Evolutionary conservation across 2,113 vertebrate species (phyloP).

Genomic region (Gavia stellata): DNA sequence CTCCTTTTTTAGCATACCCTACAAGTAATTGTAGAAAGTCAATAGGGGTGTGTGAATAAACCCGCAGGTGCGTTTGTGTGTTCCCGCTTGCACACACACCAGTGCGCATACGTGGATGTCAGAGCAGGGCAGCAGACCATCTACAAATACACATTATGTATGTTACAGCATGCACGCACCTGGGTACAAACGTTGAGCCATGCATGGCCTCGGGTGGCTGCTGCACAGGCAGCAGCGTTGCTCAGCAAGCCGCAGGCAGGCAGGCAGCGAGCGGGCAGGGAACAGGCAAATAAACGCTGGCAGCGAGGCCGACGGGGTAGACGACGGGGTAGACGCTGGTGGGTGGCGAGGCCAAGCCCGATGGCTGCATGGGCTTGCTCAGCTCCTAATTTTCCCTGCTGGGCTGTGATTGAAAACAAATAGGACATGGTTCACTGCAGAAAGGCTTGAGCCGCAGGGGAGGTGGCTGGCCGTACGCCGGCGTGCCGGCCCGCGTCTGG

Average conservation of each 20-base stretch:
- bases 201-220: not conserved
- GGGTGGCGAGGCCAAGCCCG: not conserved
- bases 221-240: not conserved
- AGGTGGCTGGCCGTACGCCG: not conserved
- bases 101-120: accelerated
- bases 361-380: not conserved
- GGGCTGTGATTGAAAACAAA: not conserved
- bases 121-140: not conserved
- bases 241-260: not conserved
- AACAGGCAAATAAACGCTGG: not conserved
- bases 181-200: accelerated
- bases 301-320: accelerated
- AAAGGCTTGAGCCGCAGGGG: not conserved
- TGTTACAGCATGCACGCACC: accelerated
- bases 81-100: not conserved
- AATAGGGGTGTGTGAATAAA: not conserved
- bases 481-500: accelerated
- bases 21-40: not conserved
- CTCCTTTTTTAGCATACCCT: not conserved
- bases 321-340: accelerated
- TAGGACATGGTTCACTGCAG: not conserved
- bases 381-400: not conserved
- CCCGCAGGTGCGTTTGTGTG: accelerated
- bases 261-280: not conserved
- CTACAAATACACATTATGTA: not conserved